Evolutionary conservation across 2,888 invertebrate genomes (phyloP).

Genomic region (Eupithecia insigniata): DNA sequence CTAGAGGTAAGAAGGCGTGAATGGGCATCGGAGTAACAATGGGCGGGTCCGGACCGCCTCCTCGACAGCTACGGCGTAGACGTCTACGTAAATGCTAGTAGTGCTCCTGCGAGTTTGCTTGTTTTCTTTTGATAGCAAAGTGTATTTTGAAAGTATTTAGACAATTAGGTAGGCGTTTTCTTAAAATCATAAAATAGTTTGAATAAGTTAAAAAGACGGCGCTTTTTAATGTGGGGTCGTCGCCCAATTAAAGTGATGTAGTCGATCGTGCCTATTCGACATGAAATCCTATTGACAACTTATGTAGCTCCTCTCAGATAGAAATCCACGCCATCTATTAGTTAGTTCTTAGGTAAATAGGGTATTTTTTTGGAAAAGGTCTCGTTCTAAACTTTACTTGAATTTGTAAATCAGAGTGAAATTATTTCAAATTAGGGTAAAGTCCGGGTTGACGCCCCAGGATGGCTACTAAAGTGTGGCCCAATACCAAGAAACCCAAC

Average conservation of each 20-base stretch:
- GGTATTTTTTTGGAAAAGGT: not conserved
- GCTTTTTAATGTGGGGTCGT: not conserved
- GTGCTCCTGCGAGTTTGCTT: not conserved
- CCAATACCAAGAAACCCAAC: not conserved
- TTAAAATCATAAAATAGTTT: not conserved
- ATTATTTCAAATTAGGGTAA: not conserved
- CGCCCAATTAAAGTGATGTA: too few relatives aligned
- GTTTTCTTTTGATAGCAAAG: not conserved
- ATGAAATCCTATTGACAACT: too few relatives aligned
- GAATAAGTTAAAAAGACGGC: not conserved
- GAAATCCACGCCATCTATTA: not conserved
- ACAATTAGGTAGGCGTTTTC: not conserved
- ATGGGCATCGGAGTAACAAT: constrained; percentile 45
- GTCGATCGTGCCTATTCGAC: too few relatives aligned
- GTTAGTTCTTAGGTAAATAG: not conserved
- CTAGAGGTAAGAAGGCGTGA: constrained; percentile 52
- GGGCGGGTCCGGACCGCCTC: constrained; percentile 57
- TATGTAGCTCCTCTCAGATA: not conserved
- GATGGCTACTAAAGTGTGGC: too few relatives aligned
- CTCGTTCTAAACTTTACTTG: too few relatives aligned
- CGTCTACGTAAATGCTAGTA: constrained; percentile 27
- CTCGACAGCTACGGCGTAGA: constrained; percentile 65
- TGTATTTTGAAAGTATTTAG: not conserved
- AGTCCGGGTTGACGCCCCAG: not conserved
- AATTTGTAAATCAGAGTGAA: not conserved